A percentile compares a stretch with the other conserved stretches of the same genome.
phyloP scores from a whole-genome alignment of 1,140 invertebrate species.

The Drosophila bocki region DNA sequence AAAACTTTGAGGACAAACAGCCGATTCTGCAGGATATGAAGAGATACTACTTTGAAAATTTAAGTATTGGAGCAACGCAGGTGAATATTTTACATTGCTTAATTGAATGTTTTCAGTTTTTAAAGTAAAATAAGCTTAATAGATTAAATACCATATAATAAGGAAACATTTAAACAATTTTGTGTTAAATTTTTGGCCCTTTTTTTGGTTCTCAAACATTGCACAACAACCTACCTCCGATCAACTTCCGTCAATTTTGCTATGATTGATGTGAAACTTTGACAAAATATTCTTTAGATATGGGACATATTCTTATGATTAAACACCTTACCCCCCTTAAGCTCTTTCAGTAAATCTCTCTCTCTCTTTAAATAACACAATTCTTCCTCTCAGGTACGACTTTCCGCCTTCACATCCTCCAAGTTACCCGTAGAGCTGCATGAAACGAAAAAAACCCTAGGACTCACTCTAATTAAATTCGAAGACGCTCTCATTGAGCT shows the following conservation, averaged over 20 bases:
- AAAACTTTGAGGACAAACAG: slow-evolving; percentile 89
- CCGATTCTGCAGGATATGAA: slow-evolving; percentile 92
- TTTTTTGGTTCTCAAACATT: too few relatives aligned
- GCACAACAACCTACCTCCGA: too few relatives aligned
- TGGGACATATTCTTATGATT: too few relatives aligned
- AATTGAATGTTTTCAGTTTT: not conserved
- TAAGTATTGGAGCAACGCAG: slow-evolving; percentile 92
- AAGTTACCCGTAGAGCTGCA: slow-evolving; percentile 91
- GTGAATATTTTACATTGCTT: slow-evolving; percentile 32
- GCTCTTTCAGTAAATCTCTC: not conserved
- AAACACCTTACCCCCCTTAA: too few relatives aligned
- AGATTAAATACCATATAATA: too few relatives aligned
- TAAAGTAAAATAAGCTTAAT: too few relatives aligned
- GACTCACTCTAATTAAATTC: slow-evolving; percentile 96
- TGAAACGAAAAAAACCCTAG: slow-evolving; percentile 93
- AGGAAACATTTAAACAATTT: too few relatives aligned
- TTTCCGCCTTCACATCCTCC: slow-evolving; percentile 94
- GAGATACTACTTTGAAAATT: slow-evolving; percentile 95
- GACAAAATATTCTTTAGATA: too few relatives aligned
- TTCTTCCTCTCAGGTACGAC: slow-evolving; percentile 87
- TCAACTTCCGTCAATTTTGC: too few relatives aligned
- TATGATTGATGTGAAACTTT: too few relatives aligned
- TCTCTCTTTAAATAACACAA: not conserved
- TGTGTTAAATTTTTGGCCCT: too few relatives aligned
- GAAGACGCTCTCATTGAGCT: slow-evolving; percentile 98